These are phyloP conservation scores for Pteropus alecto DNA, from an alignment of 2,113 vertebrate species.

Conservation along the genomic window DNA sequence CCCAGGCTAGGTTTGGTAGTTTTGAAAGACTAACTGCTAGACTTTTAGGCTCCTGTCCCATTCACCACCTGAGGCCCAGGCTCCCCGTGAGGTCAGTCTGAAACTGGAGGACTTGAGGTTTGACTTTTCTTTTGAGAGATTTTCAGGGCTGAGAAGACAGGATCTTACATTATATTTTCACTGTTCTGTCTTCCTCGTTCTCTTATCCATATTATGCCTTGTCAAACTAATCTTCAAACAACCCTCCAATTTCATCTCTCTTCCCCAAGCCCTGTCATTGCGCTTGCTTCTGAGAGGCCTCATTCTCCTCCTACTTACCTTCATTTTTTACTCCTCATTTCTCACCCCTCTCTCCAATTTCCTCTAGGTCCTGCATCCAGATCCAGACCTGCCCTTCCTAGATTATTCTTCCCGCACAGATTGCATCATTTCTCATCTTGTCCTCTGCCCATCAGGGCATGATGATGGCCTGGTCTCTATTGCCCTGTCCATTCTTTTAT, in stretches of 20 bases:
- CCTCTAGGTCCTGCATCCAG: not conserved
- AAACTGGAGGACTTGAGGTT: not conserved
- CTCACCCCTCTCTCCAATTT: not conserved
- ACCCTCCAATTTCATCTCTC: not conserved
- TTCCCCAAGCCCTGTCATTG: too few species aligned
- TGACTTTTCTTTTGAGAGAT: not conserved
- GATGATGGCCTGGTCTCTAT: too few species aligned
- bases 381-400: not conserved
- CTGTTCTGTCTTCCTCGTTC: not conserved
- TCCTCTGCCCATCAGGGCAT: not conserved
- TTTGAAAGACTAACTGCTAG: not conserved
- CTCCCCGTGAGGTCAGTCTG: not conserved
- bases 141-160: not conserved
- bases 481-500: not conserved
- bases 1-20: not conserved
- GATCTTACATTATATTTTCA: not conserved
- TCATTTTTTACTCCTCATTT: not conserved
- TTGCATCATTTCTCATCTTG: not conserved
- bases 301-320: not conserved
- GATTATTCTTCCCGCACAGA: not conserved
- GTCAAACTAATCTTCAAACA: not conserved
- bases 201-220: not conserved
- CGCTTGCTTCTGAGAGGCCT: not conserved
- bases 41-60: not conserved
- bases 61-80: not conserved